These are phyloP conservation scores for Phycodurus eques DNA, from an alignment of 2,113 vertebrate species.

Conservation along the genomic window DNA sequence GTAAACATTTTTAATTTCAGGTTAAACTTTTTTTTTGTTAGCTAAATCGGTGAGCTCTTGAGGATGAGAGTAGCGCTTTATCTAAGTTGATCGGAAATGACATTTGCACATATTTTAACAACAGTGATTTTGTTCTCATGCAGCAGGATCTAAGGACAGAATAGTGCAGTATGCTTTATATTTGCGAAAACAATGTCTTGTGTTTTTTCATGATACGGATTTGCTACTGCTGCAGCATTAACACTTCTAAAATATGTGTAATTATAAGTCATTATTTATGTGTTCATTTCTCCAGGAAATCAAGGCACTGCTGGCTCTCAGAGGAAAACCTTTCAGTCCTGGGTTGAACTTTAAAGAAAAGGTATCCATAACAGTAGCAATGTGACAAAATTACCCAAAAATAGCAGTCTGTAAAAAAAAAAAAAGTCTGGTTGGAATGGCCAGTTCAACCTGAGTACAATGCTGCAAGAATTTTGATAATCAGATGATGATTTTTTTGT, in stretches of 20 bases:
- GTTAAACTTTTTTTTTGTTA: not conserved
- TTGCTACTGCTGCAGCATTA: not conserved
- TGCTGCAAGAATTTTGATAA: too few species aligned
- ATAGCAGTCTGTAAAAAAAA: too few species aligned
- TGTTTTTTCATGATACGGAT: not conserved
- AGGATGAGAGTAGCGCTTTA: not conserved
- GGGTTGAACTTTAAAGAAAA: slow-evolving; percentile 78
- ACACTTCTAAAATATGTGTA: not conserved
- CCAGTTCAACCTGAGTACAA: too few species aligned
- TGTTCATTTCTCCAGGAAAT: slow-evolving; percentile 79
- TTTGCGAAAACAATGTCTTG: too few species aligned
- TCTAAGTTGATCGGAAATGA: not conserved
- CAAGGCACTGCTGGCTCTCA: slow-evolving; percentile 83
- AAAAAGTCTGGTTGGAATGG: too few species aligned
- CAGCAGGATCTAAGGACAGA: not conserved
- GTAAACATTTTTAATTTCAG: too few species aligned
- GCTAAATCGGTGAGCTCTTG: not conserved
- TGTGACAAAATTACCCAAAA: too few species aligned
- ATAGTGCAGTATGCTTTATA: too few species aligned
- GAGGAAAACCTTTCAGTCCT: slow-evolving; percentile 75
- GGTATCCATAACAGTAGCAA: slow-evolving; percentile 55
- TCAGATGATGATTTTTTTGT: too few species aligned
- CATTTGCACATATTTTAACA: not conserved
- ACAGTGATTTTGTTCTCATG: not conserved
- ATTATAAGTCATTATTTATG: not conserved